Conservation (phyloP, 2,797 vertebrate species). For the Muscicapa striata region DNA sequence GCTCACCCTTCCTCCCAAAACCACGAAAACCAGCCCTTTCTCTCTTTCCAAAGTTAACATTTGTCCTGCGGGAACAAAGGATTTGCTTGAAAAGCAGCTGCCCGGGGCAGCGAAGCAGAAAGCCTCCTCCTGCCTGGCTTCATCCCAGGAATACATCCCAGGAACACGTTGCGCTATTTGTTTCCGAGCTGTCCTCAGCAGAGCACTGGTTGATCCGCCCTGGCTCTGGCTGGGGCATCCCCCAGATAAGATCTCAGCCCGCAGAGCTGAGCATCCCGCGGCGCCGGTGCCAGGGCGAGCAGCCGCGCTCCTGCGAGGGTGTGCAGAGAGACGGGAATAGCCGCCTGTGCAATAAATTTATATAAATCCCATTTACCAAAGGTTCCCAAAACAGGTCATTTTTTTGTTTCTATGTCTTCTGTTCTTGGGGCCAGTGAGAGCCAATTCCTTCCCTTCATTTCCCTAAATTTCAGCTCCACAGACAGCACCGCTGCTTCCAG, state of each 20-base stretch:
- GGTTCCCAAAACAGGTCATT: background rate
- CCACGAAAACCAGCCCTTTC: background rate
- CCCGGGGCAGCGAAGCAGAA: background rate
- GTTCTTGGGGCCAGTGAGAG: background rate
- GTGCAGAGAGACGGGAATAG: background rate
- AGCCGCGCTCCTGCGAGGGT: background rate
- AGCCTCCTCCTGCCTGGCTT: background rate
- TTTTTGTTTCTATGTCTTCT: background rate
- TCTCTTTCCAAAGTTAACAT: fast-evolving
- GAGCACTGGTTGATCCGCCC: constrained; percentile 43
- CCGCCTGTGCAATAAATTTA: background rate
- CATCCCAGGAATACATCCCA: background rate
- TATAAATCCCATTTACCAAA: background rate
- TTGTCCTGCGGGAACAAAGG: background rate
- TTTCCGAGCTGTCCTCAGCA: background rate
- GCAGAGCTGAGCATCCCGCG: background rate
- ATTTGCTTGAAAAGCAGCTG: background rate
- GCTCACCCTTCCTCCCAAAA: background rate
- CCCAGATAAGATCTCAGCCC: constrained; percentile 17
- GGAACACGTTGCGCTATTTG: background rate
- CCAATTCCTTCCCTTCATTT: fast-evolving
- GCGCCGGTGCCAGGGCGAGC: background rate
- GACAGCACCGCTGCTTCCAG: background rate
- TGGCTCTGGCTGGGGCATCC: background rate
- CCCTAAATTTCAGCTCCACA: background rate